phyloP scores from a whole-genome alignment of 2,888 invertebrate genomes.

The Meliscaeva auricollis region DNA sequence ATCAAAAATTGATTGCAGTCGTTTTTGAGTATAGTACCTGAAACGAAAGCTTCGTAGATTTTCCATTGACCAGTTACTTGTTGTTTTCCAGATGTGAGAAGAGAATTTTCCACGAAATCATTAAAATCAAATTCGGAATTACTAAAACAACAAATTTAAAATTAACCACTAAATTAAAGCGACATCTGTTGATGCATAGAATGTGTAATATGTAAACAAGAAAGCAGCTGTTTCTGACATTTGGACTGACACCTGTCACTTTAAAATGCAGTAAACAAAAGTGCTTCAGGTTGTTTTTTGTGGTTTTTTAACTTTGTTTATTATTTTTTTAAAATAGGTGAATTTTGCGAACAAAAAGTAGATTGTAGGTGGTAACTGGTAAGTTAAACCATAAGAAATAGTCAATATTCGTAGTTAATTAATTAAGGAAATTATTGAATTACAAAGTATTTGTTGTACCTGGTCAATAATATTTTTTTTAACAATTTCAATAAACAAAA shows the following conservation, averaged over 20 bases:
- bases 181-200: constrained; percentile 35
- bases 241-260: neutral
- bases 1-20: neutral
- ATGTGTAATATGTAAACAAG: neutral
- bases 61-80: constrained; percentile 82
- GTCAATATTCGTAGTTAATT: too few relatives aligned
- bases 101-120: constrained; percentile 83
- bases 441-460: too few relatives aligned
- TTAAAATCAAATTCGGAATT: constrained; percentile 80
- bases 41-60: constrained; percentile 77
- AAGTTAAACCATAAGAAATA: too few relatives aligned
- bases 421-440: too few relatives aligned
- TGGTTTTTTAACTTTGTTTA: constrained; percentile 1
- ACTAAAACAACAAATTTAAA: constrained; percentile 73
- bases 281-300: neutral
- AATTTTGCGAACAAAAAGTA: neutral
- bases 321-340: neutral
- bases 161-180: constrained; percentile 16
- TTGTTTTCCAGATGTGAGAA: constrained; percentile 84
- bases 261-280: constrained; percentile 17
- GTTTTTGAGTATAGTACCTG: constrained; percentile 59
- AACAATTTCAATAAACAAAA: too few relatives aligned
- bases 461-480: too few relatives aligned
- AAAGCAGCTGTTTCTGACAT: constrained; percentile 38
- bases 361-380: neutral